These are phyloP conservation scores for Cercopithecus mona DNA, from an alignment of 2,113 vertebrate genomes.

Conservation along the genomic window DNA sequence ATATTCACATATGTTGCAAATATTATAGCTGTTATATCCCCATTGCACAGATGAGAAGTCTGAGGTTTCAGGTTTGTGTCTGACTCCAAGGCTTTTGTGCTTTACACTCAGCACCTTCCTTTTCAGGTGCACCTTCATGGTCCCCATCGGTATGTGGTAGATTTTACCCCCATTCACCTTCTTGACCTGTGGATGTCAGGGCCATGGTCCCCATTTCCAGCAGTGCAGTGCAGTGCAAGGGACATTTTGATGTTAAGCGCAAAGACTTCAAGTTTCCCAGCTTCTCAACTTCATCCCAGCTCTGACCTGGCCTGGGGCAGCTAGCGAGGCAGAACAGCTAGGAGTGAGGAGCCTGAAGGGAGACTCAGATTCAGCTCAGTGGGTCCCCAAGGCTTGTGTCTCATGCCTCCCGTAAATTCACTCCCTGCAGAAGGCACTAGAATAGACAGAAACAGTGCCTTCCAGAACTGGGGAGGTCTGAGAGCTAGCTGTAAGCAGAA, in stretches of 20 bases:
- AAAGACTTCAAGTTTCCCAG: not conserved
- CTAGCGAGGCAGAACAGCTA: not conserved
- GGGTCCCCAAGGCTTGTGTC: not conserved
- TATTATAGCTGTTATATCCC: not conserved
- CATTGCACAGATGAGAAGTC: not conserved
- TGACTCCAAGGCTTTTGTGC: not conserved
- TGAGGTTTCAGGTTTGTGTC: not conserved
- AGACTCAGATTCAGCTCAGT: not conserved
- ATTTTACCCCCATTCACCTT: not conserved
- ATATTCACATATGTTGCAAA: not conserved
- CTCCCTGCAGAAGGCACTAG: not conserved
- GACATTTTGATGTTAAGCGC: not conserved
- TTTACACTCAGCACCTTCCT: not conserved
- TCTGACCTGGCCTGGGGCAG: accelerated
- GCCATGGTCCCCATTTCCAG: not conserved
- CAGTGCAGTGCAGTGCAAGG: not conserved
- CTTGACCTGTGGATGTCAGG: not conserved
- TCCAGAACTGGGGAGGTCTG: not conserved
- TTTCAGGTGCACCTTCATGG: not conserved
- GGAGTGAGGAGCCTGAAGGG: not conserved
- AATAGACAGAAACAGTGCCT: not conserved
- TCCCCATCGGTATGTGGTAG: accelerated
- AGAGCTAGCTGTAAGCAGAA: not conserved
- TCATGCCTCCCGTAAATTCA: not conserved
- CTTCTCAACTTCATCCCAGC: not conserved